Percentiles rank a stretch among this genome's conserved stretches.
Evolutionary conservation across 2,113 vertebrate genomes (phyloP).

Genomic region (Danionella cerebrum): DNA sequence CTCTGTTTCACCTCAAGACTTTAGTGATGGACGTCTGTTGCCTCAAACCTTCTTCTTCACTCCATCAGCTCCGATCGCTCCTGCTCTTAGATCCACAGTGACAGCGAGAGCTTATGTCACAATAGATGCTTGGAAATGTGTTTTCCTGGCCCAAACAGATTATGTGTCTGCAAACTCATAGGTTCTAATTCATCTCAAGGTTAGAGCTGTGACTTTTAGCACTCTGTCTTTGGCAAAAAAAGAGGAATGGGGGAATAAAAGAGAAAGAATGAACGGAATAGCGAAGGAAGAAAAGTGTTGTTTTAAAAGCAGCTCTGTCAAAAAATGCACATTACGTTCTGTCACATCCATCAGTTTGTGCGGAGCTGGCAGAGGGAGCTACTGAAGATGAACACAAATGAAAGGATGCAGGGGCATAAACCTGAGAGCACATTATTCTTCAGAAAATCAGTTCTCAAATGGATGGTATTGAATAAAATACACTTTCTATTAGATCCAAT

Average conservation of each 20-base stretch:
- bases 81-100: neutral
- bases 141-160: slow-evolving; percentile 13
- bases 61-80: neutral
- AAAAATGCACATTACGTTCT: slow-evolving; percentile 5
- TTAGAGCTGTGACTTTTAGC: slow-evolving; percentile 4
- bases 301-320: slow-evolving; percentile 15
- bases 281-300: slow-evolving; percentile 16
- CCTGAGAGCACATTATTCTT: neutral
- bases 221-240: slow-evolving; percentile 6
- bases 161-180: neutral
- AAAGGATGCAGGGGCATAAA: neutral
- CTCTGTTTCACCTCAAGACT: neutral
- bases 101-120: slow-evolving; percentile 7
- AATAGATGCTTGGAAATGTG: slow-evolving; percentile 13
- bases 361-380: neutral
- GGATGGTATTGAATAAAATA: neutral
- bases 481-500: slow-evolving; percentile 6
- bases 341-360: slow-evolving; percentile 19
- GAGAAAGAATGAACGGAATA: neutral
- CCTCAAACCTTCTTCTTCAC: neutral
- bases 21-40: neutral
- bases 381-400: slow-evolving; percentile 9
- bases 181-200: slow-evolving; percentile 20
- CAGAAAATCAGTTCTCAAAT: neutral
- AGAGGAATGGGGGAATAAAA: neutral